A percentile compares a stretch with the other conserved stretches of the same genome.
Evolutionary conservation across 2,113 vertebrate species (phyloP).

Genomic region (Takifugu flavidus): DNA sequence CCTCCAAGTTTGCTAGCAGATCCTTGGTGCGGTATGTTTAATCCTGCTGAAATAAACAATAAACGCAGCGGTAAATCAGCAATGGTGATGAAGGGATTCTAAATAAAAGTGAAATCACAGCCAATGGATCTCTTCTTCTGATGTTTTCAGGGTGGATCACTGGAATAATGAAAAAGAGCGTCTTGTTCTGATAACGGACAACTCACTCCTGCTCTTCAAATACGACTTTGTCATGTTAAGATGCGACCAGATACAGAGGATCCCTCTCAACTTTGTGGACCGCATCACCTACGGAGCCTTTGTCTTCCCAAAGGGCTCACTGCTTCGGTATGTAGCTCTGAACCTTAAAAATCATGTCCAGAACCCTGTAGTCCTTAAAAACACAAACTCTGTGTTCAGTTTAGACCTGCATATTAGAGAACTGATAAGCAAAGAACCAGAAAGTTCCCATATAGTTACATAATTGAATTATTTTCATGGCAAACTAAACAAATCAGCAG

Average conservation of each 20-base stretch:
- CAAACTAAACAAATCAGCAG: neutral
- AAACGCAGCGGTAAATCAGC: too few relatives aligned
- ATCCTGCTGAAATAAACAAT: too few relatives aligned
- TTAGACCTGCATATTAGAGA: too few relatives aligned
- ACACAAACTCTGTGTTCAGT: neutral
- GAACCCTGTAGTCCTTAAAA: neutral
- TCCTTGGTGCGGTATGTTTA: too few relatives aligned
- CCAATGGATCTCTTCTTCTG: neutral
- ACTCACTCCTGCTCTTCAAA: slow-evolving; percentile 78
- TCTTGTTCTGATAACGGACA: slow-evolving; percentile 70
- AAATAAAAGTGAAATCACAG: neutral
- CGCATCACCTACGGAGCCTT: slow-evolving; percentile 75
- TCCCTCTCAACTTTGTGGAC: slow-evolving; percentile 68
- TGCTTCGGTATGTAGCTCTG: slow-evolving; percentile 75
- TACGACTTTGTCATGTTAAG: slow-evolving; percentile 81
- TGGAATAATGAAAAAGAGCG: slow-evolving; percentile 88
- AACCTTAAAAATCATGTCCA: neutral
- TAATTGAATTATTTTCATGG: neutral
- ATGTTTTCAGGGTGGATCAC: slow-evolving; percentile 74
- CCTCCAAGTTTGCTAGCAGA: too few relatives aligned
- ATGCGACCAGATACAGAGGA: slow-evolving; percentile 73
- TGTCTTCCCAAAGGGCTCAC: slow-evolving; percentile 71
- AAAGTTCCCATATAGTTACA: slow-evolving; percentile 1
- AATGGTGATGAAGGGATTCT: neutral
- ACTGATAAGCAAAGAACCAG: neutral